Evolutionary conservation across 2,888 invertebrate genomes (phyloP).

Genomic region (Trichopoda pennipes): DNA sequence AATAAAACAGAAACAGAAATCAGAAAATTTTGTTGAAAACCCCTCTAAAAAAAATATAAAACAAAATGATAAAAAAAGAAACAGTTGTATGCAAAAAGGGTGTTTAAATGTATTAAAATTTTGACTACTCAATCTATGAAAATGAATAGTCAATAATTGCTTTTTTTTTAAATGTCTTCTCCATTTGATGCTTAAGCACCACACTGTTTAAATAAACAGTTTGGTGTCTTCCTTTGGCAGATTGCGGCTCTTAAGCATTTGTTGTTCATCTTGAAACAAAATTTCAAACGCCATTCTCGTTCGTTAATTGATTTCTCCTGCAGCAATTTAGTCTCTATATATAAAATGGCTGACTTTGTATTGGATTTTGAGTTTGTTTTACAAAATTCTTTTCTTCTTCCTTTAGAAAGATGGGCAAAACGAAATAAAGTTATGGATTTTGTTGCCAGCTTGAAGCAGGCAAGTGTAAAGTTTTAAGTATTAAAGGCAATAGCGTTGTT

Average conservation of each 20-base stretch:
- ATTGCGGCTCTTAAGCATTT: slow-evolving; percentile 34
- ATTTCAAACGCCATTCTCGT: slow-evolving; percentile 39
- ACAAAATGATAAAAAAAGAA: neutral
- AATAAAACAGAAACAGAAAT: neutral
- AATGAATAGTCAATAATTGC: neutral
- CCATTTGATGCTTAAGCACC: neutral
- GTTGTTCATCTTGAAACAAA: slow-evolving; percentile 7
- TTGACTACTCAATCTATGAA: slow-evolving; percentile 11
- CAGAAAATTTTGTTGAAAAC: slow-evolving; percentile 30
- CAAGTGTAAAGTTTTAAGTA: neutral
- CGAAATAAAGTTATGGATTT: neutral
- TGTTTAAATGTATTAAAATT: slow-evolving; percentile 39
- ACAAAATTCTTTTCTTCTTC: neutral
- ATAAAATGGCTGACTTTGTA: slow-evolving; percentile 58
- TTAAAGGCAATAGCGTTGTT: neutral
- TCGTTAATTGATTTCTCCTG: slow-evolving; percentile 69
- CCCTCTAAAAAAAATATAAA: slow-evolving; percentile 29
- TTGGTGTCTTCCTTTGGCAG: slow-evolving; percentile 23
- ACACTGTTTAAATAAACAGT: slow-evolving; percentile 4
- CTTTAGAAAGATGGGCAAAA: neutral
- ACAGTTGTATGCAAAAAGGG: slow-evolving; percentile 33
- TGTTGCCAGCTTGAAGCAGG: neutral
- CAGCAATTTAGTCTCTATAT: slow-evolving; percentile 43
- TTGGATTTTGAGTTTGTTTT: slow-evolving; percentile 37
- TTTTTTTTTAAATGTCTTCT: slow-evolving; percentile 33